A percentile compares a stretch with the other conserved stretches of the same genome.
These are phyloP conservation scores for Poicephalus meyeri DNA, from an alignment of 2,113 vertebrate species.

Conservation along the genomic window DNA sequence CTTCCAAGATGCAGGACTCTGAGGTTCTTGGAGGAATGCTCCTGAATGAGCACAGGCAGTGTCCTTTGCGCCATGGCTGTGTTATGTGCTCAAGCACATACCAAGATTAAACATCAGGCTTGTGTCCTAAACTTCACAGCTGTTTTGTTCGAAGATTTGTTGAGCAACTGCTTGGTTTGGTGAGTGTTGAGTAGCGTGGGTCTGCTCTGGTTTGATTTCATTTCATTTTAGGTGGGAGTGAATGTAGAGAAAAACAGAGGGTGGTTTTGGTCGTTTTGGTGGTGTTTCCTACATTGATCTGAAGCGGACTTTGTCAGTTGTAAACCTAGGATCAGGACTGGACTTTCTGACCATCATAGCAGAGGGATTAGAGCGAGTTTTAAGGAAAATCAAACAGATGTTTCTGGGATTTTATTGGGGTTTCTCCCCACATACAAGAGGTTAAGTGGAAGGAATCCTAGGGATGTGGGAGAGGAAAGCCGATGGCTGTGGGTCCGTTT, in stretches of 20 bases:
- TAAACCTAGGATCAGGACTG: not conserved
- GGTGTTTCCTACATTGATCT: not conserved
- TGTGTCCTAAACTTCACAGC: not conserved
- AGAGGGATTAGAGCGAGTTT: not conserved
- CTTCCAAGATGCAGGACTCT: not conserved
- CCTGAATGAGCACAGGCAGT: not conserved
- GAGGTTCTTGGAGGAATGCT: not conserved
- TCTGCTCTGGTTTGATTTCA: not conserved
- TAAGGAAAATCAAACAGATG: not conserved
- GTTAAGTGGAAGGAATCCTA: not conserved
- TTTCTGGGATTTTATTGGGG: not conserved
- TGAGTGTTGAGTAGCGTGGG: accelerated
- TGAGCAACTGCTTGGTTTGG: not conserved
- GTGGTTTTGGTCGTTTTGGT: not conserved
- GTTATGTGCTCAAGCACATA: not conserved
- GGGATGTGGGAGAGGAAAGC: not conserved
- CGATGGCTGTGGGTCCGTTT: not conserved
- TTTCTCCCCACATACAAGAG: not conserved
- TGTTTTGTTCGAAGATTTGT: not conserved
- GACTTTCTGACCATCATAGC: not conserved
- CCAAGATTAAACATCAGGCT: not conserved
- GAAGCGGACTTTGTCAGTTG: not conserved
- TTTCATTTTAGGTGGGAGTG: not conserved
- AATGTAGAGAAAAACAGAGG: not conserved
- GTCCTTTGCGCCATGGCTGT: not conserved